These are phyloP conservation scores for Petromus typicus DNA, from an alignment of 2,113 vertebrate genomes.

Conservation along the genomic window DNA sequence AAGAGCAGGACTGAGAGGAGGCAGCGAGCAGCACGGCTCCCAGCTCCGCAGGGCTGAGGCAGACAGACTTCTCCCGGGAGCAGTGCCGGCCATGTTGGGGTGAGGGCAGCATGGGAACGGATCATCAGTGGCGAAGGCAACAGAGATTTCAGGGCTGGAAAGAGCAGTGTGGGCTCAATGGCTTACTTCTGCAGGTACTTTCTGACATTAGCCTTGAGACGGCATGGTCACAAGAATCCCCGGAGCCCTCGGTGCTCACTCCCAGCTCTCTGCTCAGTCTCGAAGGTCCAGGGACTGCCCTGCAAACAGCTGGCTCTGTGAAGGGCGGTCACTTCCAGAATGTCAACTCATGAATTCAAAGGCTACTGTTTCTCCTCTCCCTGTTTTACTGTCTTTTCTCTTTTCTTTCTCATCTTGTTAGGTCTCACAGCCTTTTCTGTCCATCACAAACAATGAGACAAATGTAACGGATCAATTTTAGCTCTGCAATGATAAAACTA, in stretches of 20 bases:
- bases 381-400: neutral
- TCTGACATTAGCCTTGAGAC: neutral
- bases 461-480: slow-evolving; percentile 42
- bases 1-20: neutral
- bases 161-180: neutral
- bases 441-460: slow-evolving; percentile 21
- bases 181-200: neutral
- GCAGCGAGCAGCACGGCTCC: neutral
- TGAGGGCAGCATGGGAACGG: neutral
- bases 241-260: neutral
- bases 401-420: neutral
- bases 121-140: neutral
- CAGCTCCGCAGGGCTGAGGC: neutral
- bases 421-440: slow-evolving; percentile 44
- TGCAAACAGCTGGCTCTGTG: neutral
- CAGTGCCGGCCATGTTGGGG: neutral
- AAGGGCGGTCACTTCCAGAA: neutral
- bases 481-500: neutral
- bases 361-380: slow-evolving; percentile 21
- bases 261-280: neutral
- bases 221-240: neutral
- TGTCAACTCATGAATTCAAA: slow-evolving; percentile 52
- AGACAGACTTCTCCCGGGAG: neutral
- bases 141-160: neutral
- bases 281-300: neutral